These are phyloP conservation scores for Spilarctia lutea DNA, from an alignment of 2,888 invertebrate species.

Conservation along the genomic window DNA sequence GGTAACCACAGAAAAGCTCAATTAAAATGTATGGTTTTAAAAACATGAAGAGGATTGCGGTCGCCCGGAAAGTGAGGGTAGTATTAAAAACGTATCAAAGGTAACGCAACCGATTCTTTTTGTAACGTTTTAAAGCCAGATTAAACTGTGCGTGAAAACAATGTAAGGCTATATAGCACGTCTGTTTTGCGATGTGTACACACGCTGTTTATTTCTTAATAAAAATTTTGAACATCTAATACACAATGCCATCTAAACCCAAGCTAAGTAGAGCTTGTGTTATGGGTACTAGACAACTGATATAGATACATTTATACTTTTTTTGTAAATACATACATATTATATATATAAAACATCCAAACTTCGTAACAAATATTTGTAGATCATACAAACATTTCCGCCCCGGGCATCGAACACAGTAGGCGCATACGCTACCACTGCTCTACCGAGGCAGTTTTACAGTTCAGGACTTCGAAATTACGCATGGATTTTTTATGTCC, in stretches of 20 bases:
- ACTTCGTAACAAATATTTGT: too few species aligned
- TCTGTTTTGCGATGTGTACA: constrained; percentile 31
- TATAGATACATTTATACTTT: too few species aligned
- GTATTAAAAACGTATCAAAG: constrained; percentile 45
- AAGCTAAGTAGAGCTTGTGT: too few species aligned
- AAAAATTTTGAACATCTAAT: too few species aligned
- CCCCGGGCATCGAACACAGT: too few species aligned
- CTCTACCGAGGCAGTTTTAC: too few species aligned
- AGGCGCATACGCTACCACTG: too few species aligned
- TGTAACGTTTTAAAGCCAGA: constrained; percentile 48
- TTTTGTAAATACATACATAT: too few species aligned
- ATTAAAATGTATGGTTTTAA: constrained; percentile 50
- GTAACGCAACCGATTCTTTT: constrained; percentile 36
- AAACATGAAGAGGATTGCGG: constrained; percentile 31
- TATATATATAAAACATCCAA: too few species aligned
- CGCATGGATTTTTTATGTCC: constrained; percentile 18
- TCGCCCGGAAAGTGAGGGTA: constrained; percentile 30
- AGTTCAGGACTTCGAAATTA: constrained; percentile 27
- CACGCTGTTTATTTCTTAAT: constrained; percentile 40
- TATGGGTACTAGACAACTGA: too few species aligned
- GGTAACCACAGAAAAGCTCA: constrained; percentile 44
- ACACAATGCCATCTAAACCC: too few species aligned
- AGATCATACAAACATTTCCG: too few species aligned
- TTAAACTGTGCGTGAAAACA: constrained; percentile 52
- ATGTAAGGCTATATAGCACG: constrained; percentile 40